Evolutionary conservation across 92 coral and sea anemone species (phyloP).

Genomic region (Galaxea fascicularis): DNA sequence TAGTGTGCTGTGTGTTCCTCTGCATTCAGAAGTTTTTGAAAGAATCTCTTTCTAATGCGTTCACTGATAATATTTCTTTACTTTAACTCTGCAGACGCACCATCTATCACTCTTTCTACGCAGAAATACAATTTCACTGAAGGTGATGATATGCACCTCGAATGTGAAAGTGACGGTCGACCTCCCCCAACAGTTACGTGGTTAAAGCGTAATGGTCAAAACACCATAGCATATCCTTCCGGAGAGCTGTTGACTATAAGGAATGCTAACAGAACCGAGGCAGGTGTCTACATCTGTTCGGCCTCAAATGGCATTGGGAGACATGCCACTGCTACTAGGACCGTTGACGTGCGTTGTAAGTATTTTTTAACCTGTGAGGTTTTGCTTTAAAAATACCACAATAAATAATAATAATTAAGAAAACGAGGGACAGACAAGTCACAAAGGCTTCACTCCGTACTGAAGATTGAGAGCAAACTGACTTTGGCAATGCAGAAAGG

Average conservation of each 20-base stretch:
- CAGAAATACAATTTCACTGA: neutral
- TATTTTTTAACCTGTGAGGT: too few relatives aligned
- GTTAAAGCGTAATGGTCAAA: neutral
- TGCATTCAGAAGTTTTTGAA: too few relatives aligned
- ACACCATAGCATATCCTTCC: neutral
- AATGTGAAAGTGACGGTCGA: neutral
- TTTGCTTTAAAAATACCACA: too few relatives aligned
- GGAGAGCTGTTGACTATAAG: neutral
- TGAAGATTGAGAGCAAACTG: too few relatives aligned
- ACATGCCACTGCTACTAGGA: neutral
- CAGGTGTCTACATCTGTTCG: neutral
- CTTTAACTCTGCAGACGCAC: too few relatives aligned
- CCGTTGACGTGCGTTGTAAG: neutral
- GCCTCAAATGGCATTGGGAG: neutral
- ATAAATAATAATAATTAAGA: too few relatives aligned
- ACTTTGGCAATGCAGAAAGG: too few relatives aligned
- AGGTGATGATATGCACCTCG: neutral
- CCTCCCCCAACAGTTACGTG: slow-evolving; percentile 12
- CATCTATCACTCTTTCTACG: neutral
- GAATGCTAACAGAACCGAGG: neutral
- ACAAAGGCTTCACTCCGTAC: too few relatives aligned
- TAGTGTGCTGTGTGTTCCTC: too few relatives aligned
- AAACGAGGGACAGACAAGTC: too few relatives aligned
- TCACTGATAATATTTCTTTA: too few relatives aligned
- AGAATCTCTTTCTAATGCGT: too few relatives aligned